These are phyloP conservation scores for Trichonephila clavipes DNA, from an alignment of 1,140 invertebrate species.

Conservation along the genomic window DNA sequence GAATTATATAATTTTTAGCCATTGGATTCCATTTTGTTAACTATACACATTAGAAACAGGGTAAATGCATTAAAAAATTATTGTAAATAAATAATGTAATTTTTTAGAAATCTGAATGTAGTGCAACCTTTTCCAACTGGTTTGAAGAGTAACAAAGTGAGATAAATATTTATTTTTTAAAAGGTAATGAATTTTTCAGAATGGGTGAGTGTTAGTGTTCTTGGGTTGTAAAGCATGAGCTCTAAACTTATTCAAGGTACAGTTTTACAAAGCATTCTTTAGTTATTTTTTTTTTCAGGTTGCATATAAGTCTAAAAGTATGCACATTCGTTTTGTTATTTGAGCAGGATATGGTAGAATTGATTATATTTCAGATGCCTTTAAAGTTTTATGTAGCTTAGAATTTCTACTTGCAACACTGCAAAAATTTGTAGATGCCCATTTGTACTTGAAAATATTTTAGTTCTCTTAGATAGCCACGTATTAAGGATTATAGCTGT, in stretches of 20 bases:
- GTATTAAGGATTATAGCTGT: neutral
- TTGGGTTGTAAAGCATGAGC: neutral
- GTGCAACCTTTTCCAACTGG: neutral
- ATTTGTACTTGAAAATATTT: slow-evolving; percentile 14
- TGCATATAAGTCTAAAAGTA: neutral
- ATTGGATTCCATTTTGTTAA: slow-evolving; percentile 9
- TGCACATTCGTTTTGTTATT: neutral
- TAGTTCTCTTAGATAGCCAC: neutral
- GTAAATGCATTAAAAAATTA: slow-evolving; percentile 24
- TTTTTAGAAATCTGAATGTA: neutral
- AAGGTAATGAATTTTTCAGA: slow-evolving; percentile 26
- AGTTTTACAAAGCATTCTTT: neutral
- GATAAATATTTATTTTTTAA: neutral
- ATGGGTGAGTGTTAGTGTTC: neutral
- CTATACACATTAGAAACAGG: slow-evolving; percentile 9
- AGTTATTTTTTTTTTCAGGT: no score
- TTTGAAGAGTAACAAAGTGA: neutral
- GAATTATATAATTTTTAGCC: neutral
- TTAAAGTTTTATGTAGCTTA: slow-evolving; percentile 9
- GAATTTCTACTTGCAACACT: slow-evolving; percentile 36
- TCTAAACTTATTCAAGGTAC: neutral
- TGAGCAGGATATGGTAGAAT: neutral
- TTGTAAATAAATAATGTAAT: neutral
- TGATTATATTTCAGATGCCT: neutral
- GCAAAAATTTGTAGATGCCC: slow-evolving; percentile 18